These are phyloP conservation scores for Gryllus longicercus DNA, from an alignment of 2,888 invertebrate species.

Conservation along the genomic window DNA sequence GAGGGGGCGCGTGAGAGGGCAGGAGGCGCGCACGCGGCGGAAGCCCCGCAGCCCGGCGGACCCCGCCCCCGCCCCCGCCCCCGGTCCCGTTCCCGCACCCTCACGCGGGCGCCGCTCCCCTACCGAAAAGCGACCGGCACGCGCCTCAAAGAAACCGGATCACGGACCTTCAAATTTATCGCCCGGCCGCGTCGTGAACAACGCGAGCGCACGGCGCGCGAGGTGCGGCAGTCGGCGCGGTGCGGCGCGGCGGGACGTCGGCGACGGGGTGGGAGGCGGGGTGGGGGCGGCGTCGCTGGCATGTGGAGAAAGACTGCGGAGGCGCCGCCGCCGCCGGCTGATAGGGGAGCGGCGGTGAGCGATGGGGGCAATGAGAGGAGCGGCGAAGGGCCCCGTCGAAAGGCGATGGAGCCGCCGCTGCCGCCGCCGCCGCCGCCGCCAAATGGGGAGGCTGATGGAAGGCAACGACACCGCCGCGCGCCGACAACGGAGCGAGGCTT, in stretches of 20 bases:
- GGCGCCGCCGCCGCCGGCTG: neutral
- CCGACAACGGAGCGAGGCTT: too few species aligned
- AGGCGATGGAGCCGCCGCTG: too few species aligned
- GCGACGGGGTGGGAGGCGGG: neutral
- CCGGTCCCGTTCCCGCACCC: neutral
- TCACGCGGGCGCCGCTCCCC: neutral
- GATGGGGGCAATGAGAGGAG: too few species aligned
- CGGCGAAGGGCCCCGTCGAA: too few species aligned
- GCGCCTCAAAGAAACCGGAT: neutral
- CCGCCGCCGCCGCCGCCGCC: too few species aligned
- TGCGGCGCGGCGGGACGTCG: neutral
- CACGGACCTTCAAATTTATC: neutral
- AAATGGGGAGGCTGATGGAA: too few species aligned
- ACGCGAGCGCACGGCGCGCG: neutral
- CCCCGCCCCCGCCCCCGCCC: neutral
- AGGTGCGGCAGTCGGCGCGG: neutral
- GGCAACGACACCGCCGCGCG: too few species aligned
- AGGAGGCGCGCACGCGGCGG: too few species aligned
- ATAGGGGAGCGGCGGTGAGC: neutral
- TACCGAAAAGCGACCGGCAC: constrained; percentile 9
- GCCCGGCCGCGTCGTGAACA: constrained; percentile 17
- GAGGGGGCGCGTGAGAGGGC: too few species aligned
- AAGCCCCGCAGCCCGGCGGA: neutral
- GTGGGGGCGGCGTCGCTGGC: too few species aligned
- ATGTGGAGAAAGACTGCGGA: too few species aligned